A percentile compares a stretch with the other conserved stretches of the same genome.
phyloP scores from a whole-genome alignment of 1,140 invertebrate species.

The Neuroterus valhalla region DNA sequence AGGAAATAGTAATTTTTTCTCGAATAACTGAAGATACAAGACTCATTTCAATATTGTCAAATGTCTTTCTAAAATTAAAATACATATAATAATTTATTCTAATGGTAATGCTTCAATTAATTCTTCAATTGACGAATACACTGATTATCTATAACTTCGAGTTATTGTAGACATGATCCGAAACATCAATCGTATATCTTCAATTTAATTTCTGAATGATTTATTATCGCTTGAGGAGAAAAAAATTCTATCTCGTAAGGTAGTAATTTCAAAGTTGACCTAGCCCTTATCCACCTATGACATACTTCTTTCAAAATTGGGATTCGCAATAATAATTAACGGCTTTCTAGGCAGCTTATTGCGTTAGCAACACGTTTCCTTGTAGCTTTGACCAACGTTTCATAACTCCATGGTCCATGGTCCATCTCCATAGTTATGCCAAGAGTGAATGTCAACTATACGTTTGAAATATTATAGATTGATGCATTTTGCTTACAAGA shows the following conservation, averaged over 20 bases:
- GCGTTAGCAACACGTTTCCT: neutral
- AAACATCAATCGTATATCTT: too few relatives aligned
- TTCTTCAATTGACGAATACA: too few relatives aligned
- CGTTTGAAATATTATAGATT: neutral
- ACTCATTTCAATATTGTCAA: neutral
- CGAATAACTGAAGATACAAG: neutral
- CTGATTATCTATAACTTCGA: too few relatives aligned
- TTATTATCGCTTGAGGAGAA: neutral
- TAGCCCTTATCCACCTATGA: neutral
- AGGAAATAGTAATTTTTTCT: constrained; percentile 3
- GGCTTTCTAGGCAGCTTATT: neutral
- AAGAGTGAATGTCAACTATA: constrained; percentile 5
- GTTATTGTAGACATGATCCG: too few relatives aligned
- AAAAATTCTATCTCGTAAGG: neutral
- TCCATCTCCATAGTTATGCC: neutral
- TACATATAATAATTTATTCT: too few relatives aligned
- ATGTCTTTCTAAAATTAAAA: constrained; percentile 29
- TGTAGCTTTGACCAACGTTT: constrained; percentile 13
- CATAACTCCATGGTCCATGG: constrained; percentile 17
- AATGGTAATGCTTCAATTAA: too few relatives aligned
- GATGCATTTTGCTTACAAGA: neutral
- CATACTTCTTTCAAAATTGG: neutral
- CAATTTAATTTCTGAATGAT: too few relatives aligned
- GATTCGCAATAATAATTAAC: neutral
- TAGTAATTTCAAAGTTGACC: neutral